These are phyloP conservation scores for Deroptyus accipitrinus DNA, from an alignment of 2,113 vertebrate species.

Conservation along the genomic window DNA sequence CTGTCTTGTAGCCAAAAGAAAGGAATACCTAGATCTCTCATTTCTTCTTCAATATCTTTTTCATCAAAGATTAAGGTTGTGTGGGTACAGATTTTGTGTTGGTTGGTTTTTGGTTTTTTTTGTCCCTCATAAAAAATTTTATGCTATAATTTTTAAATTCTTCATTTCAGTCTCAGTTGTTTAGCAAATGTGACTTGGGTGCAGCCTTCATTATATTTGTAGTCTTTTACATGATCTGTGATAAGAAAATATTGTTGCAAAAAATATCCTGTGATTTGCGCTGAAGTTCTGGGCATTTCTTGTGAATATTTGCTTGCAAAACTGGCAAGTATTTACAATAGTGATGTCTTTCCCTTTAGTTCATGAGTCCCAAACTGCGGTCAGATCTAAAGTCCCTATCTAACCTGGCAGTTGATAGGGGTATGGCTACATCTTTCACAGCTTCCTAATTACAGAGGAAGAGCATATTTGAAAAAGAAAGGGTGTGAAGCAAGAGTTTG, in stretches of 20 bases:
- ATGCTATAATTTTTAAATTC: background rate
- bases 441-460: background rate
- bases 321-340: background rate
- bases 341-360: background rate
- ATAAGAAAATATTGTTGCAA: background rate
- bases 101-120: too few relatives aligned
- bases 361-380: background rate
- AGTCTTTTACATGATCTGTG: background rate
- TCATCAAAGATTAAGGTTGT: background rate
- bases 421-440: background rate
- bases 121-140: background rate
- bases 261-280: background rate
- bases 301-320: background rate
- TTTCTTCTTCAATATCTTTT: background rate
- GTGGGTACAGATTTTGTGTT: background rate
- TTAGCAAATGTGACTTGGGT: background rate
- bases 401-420: background rate
- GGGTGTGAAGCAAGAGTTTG: background rate
- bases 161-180: background rate
- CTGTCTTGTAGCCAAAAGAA: background rate
- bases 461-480: background rate
- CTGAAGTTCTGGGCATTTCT: background rate
- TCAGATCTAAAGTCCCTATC: background rate
- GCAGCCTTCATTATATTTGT: background rate
- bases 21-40: fast-evolving